Evolutionary conservation across 2,888 invertebrate genomes (phyloP), one percentile per base, ranked within the genome.

Genomic region (Orchestes rusci): DNA sequence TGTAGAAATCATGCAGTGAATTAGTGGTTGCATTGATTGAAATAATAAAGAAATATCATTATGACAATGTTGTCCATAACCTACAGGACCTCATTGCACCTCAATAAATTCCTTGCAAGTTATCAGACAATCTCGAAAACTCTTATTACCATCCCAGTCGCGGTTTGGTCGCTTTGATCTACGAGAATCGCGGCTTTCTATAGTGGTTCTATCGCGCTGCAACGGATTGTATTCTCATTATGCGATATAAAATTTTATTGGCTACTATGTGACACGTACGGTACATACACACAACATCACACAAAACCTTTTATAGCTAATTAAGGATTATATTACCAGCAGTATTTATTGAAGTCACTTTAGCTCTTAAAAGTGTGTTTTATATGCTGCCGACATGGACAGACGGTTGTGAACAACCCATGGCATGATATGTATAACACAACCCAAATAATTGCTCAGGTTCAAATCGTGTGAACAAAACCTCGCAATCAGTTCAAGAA

Each of bases 341-440:
- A 34, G 42, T 28, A 47, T 45, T 48, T 44, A 36, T 36, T 23
- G 23, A n/a, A n/a, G n/a, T n/a, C n/a, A n/a, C n/a, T n/a, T n/a
- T n/a, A n/a, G n/a, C n/a, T n/a, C n/a, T n/a, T n/a, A n/a, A n/a
- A n/a, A n/a, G n/a, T n/a, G n/a, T n/a, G n/a, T n/a, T n/a, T n/a
- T n/a, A n/a, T n/a, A n/a, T n/a, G n/a, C n/a, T n/a, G n/a, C n/a
- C n/a, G n/a, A n/a, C n/a, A n/a, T n/a, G n/a, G n/a, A n/a, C n/a
- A n/a, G n/a, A n/a, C n/a, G n/a, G n/a, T n/a, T n/a, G n/a, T n/a
- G n/a, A n/a, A n/a, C n/a, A n/a, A n/a, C n/a, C n/a, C 23, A 23
- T 7, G 10, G 64, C 66, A 65, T 66, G 65, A 65, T 66, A 66
- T 66, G 64, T 66, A 65, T 64, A 66, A 65, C 66, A 65, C 65